Conservation (phyloP, 2,888 invertebrate genomes). For the Argyresthia albistria region DNA sequence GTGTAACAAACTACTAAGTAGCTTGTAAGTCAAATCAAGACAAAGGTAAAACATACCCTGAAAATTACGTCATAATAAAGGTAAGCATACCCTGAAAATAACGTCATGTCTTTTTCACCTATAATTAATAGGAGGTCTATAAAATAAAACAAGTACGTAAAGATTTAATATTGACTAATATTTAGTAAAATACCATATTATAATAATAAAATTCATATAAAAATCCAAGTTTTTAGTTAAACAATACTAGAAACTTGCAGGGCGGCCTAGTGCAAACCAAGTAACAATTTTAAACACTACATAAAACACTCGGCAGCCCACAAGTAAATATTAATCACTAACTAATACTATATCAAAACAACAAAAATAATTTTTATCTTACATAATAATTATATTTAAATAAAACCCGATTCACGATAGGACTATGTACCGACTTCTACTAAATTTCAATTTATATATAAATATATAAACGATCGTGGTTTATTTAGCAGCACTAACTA, state of each 20-base stretch:
- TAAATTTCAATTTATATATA: constrained; percentile 12
- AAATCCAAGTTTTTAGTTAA: constrained; percentile 67
- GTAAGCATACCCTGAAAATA: too few relatives aligned
- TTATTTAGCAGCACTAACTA: neutral
- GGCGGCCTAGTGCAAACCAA: constrained; percentile 8
- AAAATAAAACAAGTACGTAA: constrained; percentile 54
- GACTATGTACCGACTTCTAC: constrained; percentile 22
- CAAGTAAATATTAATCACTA: constrained; percentile 30
- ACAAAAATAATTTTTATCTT: constrained; percentile 42
- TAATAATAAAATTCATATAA: constrained; percentile 71
- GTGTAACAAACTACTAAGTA: too few relatives aligned
- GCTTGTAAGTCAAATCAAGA: too few relatives aligned
- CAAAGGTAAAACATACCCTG: too few relatives aligned
- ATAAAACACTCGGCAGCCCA: constrained; percentile 22
- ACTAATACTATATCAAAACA: constrained; percentile 42
- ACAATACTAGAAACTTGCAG: constrained; percentile 39
- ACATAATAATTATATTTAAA: constrained; percentile 22
- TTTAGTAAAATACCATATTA: constrained; percentile 70
- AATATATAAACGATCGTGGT: constrained; percentile 4
- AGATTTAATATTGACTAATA: constrained; percentile 70
- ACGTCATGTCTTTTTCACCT: too few relatives aligned
- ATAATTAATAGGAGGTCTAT: too few relatives aligned
- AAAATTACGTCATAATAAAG: too few relatives aligned
- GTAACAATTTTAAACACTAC: neutral
- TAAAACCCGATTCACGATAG: constrained; percentile 29